Evolutionary conservation across 2,888 invertebrate genomes (phyloP), one percentile per base, ranked within the genome.

Genomic region (Embidobia sp.): DNA sequence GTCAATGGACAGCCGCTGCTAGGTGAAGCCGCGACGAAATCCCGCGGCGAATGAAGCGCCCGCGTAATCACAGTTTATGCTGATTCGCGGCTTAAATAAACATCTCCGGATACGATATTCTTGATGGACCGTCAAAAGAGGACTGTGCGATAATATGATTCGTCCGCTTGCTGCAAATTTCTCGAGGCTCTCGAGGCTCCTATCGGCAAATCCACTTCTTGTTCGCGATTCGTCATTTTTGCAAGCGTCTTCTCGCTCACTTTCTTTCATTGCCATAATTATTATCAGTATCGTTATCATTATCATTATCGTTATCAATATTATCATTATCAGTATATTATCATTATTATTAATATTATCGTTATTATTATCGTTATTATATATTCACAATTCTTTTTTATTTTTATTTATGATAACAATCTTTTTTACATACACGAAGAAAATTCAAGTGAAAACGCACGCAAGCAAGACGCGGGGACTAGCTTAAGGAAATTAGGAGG

Each of bases 1-100:
- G 76, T 76, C 69, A 55, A 66, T 53, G 59, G 61, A 72, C 77
- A 69, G 70, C 66, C 64, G 64, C 49, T 42, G 46, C 19, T n/a
- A 53, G 33, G 27, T 63, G 16, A 35, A 48, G 40, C 29, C 37
- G 48, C 27, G 57, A 64, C 63, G 29, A 29, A 57, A 57, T 26
- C 22, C 35, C 19, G 67, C 69, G 73, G 49, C 77, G 55, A 77
- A 77, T 55, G 67, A 57, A 63, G 63, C 73, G 55, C 33, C 31
- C 66, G 73, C 77, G 72, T 85, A 86, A 85, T 88, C 86, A 87
- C 85, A 88, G 85, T 86, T 86, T 85, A 85, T 85, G 83, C 85
- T 82, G 85, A 86, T 87, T 84, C 80, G 83, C 83, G 82, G 83
- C 82, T 84, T 83, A 85, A 86, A 83, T 83, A 83, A 85, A 81